Conservation (phyloP, 2,113 vertebrate genomes). For the Damaliscus lunatus region DNA sequence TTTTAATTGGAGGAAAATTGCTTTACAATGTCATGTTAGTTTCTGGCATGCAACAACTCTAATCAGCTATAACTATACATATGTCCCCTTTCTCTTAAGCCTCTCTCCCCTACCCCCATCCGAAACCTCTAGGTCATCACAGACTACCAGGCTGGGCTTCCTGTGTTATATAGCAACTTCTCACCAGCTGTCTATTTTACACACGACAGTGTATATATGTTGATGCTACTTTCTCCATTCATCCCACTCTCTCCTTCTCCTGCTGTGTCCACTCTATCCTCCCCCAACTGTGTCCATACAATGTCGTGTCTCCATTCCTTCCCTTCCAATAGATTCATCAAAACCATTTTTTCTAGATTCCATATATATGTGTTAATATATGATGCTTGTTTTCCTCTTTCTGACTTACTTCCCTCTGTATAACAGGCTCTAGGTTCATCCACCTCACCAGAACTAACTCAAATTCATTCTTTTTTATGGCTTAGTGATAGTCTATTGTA, state of each 20-base stretch:
- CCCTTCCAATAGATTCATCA: not conserved
- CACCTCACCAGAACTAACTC: not conserved
- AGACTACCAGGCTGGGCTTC: not conserved
- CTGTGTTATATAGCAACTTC: not conserved
- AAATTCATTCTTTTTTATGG: not conserved
- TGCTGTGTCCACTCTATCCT: not conserved
- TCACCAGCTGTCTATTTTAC: not conserved
- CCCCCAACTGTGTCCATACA: not conserved
- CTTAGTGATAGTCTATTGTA: not conserved
- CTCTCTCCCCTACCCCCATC: not conserved
- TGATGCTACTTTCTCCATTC: not conserved
- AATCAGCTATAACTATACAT: not conserved
- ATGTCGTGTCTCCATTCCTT: not conserved
- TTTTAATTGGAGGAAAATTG: not conserved
- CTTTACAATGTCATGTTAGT: not conserved
- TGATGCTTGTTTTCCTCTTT: not conserved
- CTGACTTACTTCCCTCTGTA: not conserved
- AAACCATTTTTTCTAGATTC: not conserved
- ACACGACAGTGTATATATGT: not conserved
- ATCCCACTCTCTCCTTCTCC: not conserved
- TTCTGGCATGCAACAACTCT: not conserved
- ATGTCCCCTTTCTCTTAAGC: not conserved
- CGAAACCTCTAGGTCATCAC: not conserved
- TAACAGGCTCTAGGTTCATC: not conserved
- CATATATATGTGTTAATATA: not conserved